A percentile compares a stretch with the other conserved stretches of the same genome.
phyloP scores from a whole-genome alignment of 2,797 vertebrate species.

The Sebastes minor region DNA sequence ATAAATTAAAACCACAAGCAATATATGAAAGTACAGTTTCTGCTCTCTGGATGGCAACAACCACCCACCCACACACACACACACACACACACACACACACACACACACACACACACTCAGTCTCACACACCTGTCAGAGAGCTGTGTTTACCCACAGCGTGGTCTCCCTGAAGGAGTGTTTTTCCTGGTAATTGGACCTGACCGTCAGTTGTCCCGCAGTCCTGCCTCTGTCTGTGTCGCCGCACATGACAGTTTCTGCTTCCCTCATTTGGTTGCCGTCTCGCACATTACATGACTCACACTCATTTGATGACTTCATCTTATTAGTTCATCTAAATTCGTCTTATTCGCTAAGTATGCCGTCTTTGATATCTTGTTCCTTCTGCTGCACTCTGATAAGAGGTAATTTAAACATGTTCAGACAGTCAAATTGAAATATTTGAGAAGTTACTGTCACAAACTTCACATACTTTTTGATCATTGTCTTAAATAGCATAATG shows the following conservation, averaged over 20 bases:
- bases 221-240: slow-evolving; percentile 12
- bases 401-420: neutral
- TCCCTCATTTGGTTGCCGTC: neutral
- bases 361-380: neutral
- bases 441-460: neutral
- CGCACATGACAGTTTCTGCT: neutral
- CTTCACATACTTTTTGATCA: neutral
- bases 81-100: slow-evolving; percentile 2
- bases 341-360: neutral
- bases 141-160: slow-evolving; percentile 47
- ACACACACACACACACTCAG: slow-evolving; percentile 13
- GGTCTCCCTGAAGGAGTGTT: slow-evolving; percentile 53
- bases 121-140: slow-evolving; percentile 51
- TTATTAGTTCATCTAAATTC: neutral
- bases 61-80: neutral
- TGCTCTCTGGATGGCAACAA: slow-evolving; percentile 2
- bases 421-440: neutral
- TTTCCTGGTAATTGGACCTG: slow-evolving; percentile 68
- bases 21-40: slow-evolving; percentile 31
- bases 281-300: slow-evolving; percentile 9
- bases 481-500: neutral
- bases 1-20: slow-evolving; percentile 37
- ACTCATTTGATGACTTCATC: neutral
- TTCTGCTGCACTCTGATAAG: neutral
- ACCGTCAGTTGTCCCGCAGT: slow-evolving; percentile 55